These are phyloP conservation scores for Apogon talboti DNA, from an alignment of 2,797 vertebrate species.

Conservation along the genomic window DNA sequence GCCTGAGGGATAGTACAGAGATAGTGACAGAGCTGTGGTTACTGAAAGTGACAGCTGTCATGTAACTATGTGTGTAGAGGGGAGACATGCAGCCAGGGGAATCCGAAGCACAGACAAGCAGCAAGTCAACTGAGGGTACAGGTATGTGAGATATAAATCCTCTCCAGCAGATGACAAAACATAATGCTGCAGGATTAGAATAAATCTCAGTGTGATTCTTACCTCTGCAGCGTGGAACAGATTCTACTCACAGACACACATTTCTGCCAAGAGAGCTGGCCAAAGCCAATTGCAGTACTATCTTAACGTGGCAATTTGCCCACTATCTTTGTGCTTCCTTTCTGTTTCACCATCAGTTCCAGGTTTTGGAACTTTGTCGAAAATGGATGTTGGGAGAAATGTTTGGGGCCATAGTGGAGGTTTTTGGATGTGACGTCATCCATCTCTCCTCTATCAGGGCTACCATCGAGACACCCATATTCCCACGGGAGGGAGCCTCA, in stretches of 20 bases:
- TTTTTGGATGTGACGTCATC: slow-evolving; percentile 39
- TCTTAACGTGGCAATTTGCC: not conserved
- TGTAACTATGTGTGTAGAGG: slow-evolving; percentile 56
- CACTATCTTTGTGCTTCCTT: slow-evolving; percentile 27
- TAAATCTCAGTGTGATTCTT: slow-evolving; percentile 16
- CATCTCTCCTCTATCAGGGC: slow-evolving; percentile 35
- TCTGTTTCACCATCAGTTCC: slow-evolving; percentile 27
- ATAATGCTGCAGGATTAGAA: slow-evolving; percentile 37
- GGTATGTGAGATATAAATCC: slow-evolving; percentile 39
- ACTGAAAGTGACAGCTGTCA: slow-evolving; percentile 79
- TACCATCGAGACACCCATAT: slow-evolving; percentile 45
- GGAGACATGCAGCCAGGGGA: slow-evolving; percentile 61
- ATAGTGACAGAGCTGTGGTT: slow-evolving; percentile 65
- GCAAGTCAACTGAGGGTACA: slow-evolving; percentile 48
- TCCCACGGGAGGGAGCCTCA: slow-evolving; percentile 53
- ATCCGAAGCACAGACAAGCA: slow-evolving; percentile 35
- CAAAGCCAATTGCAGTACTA: slow-evolving; percentile 24
- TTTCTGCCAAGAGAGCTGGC: slow-evolving; percentile 31
- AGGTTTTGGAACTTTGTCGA: slow-evolving; percentile 21
- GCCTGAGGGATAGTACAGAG: slow-evolving; percentile 78
- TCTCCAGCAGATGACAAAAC: slow-evolving; percentile 33
- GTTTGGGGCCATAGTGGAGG: slow-evolving; percentile 5
- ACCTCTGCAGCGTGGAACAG: not conserved
- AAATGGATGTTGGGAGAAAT: slow-evolving; percentile 33
- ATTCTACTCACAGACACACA: not conserved